These are phyloP conservation scores for Coleophora flavipennella DNA, from an alignment of 2,888 invertebrate species.

Conservation along the genomic window DNA sequence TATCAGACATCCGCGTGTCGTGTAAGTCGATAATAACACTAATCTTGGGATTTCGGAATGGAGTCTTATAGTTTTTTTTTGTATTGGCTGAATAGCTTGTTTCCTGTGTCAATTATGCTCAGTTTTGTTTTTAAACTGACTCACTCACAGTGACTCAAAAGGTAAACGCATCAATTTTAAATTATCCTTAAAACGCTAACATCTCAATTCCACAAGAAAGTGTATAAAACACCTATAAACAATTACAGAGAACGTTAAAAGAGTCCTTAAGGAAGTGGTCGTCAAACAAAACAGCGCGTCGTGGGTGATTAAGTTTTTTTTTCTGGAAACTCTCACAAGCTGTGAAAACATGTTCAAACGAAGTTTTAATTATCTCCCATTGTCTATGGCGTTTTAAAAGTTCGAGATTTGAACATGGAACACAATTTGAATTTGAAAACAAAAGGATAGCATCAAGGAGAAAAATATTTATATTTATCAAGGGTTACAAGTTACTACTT, in stretches of 20 bases:
- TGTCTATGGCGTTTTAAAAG: background rate
- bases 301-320: conserved; percentile 6
- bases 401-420: too few species aligned
- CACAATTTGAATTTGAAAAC: too few species aligned
- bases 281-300: conserved; percentile 6
- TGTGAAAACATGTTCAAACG: conserved; percentile 10
- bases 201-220: conserved; percentile 6
- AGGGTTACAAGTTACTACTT: too few species aligned
- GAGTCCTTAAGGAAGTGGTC: conserved; percentile 14
- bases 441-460: too few species aligned
- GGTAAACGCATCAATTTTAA: too few species aligned
- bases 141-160: too few species aligned
- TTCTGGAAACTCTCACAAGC: conserved; percentile 6
- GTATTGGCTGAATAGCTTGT: background rate
- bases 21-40: conserved; percentile 20
- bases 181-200: background rate
- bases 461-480: too few species aligned
- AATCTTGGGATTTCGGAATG: conserved; percentile 18
- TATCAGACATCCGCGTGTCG: conserved; percentile 19
- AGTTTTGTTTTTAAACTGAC: background rate
- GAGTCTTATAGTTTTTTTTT: conserved; percentile 5
- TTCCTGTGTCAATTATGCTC: background rate
- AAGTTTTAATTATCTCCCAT: background rate
- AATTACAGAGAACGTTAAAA: conserved; percentile 15
- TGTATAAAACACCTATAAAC: conserved; percentile 8